These are phyloP conservation scores for Alsophila aescularia DNA, from an alignment of 2,888 invertebrate species.

Conservation along the genomic window DNA sequence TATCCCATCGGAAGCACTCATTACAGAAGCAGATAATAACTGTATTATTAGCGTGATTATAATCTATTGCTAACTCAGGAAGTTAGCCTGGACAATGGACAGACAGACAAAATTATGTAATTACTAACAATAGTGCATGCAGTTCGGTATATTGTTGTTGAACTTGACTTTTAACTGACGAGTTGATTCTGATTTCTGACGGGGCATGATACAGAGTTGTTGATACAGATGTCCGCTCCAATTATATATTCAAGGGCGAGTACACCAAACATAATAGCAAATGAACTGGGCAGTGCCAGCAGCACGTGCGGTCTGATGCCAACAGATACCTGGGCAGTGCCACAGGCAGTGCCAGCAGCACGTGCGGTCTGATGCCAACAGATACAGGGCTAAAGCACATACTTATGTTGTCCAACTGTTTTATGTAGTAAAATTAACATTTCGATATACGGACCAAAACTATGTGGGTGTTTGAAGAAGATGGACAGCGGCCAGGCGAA, in stretches of 20 bases:
- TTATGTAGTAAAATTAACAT: no score
- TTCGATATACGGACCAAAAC: no score
- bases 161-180: constrained; percentile 8
- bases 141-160: constrained; percentile 9
- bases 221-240: constrained; percentile 2
- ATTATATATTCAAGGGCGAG: background rate
- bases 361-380: no score
- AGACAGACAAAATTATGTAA: constrained; percentile 32
- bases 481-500: no score
- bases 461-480: no score
- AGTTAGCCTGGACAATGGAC: constrained; percentile 44
- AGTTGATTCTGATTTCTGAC: constrained; percentile 3
- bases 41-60: constrained; percentile 15
- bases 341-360: no score
- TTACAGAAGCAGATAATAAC: background rate
- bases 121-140: constrained; percentile 31
- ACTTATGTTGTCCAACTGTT: no score
- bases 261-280: background rate
- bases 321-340: no score
- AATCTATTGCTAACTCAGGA: constrained; percentile 31
- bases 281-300: no score
- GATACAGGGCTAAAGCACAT: no score
- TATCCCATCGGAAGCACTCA: constrained; percentile 1
- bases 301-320: no score
- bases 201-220: background rate